Evolutionary conservation across 1,140 invertebrate genomes (phyloP).

Genomic region (Pseudomyrmex sp.): DNA sequence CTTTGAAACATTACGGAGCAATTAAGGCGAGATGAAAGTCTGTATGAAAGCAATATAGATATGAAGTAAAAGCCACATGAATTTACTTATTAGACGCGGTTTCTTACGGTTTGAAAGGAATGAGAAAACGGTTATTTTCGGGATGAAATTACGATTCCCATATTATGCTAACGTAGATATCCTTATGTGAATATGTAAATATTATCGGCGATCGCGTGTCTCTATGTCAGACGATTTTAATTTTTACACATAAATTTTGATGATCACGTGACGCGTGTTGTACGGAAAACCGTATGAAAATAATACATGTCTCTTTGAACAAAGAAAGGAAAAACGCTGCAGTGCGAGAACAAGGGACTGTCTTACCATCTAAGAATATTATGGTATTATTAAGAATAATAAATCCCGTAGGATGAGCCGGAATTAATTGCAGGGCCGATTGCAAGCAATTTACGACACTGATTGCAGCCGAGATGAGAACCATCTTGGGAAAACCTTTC

Average conservation of each 20-base stretch:
- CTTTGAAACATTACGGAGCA: no score
- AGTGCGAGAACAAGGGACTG: constrained; percentile 17
- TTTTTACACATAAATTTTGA: not conserved
- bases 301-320: constrained; percentile 20
- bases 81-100: not conserved
- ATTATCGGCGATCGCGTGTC: no score
- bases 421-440: constrained; percentile 79
- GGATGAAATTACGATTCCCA: not conserved
- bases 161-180: not conserved
- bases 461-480: constrained; percentile 78
- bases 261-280: not conserved
- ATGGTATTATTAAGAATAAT: constrained; percentile 78
- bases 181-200: no score
- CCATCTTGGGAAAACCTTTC: constrained; percentile 78
- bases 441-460: constrained; percentile 79
- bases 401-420: constrained; percentile 76
- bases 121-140: not conserved
- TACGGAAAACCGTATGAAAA: not conserved
- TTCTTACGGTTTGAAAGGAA: not conserved
- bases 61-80: not conserved
- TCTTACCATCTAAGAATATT: constrained; percentile 72
- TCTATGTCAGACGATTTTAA: not conserved
- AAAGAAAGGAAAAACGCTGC: constrained; percentile 9
- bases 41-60: no score
- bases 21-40: no score